These are phyloP conservation scores for Odontophorus gujanensis DNA, from an alignment of 2,113 vertebrate genomes.

Conservation along the genomic window DNA sequence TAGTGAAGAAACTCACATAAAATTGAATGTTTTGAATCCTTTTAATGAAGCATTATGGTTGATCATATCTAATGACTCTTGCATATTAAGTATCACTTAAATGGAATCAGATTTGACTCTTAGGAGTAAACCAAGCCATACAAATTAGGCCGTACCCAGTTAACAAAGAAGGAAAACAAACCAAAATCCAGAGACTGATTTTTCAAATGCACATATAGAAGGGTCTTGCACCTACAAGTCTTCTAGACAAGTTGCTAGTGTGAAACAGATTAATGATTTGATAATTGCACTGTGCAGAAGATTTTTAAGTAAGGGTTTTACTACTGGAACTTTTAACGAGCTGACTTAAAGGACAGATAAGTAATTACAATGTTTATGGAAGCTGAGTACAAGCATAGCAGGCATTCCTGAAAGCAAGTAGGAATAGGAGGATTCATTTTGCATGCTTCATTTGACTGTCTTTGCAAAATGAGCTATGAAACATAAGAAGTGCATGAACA, in stretches of 20 bases:
- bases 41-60: conserved; percentile 44
- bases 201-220: not conserved
- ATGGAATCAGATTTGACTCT: conserved; percentile 23
- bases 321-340: conserved; percentile 55
- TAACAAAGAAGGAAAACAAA: conserved; percentile 36
- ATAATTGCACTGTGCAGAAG: conserved; percentile 49
- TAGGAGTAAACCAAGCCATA: conserved; percentile 11
- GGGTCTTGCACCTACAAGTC: not conserved
- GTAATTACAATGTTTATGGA: conserved; percentile 60
- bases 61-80: conserved; percentile 39
- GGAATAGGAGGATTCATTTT: conserved; percentile 24
- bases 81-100: conserved; percentile 31
- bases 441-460: not conserved
- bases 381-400: not conserved
- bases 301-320: conserved; percentile 52
- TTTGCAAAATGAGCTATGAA: not conserved
- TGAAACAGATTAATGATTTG: conserved; percentile 45
- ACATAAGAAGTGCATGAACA: not conserved
- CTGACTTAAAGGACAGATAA: conserved; percentile 50
- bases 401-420: conserved; percentile 29
- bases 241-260: conserved; percentile 1
- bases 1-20: conserved; percentile 7
- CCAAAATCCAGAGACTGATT: not conserved
- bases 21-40: not conserved
- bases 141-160: not conserved